Evolutionary conservation across 2,797 vertebrate species (phyloP), one percentile per base, ranked within the genome.

Genomic region (Centropyge bicolor): DNA sequence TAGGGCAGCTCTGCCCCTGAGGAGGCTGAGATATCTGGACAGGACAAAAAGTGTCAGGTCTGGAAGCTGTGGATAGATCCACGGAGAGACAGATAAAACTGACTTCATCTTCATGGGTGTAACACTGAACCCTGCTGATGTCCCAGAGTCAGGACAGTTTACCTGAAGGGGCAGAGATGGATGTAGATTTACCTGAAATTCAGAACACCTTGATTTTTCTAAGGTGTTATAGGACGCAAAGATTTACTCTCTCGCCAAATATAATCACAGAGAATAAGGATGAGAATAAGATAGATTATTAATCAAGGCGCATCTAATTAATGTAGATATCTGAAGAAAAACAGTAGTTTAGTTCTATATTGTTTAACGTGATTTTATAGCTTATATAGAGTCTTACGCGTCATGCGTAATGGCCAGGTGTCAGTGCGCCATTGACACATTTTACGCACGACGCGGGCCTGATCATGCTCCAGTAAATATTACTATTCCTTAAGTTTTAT

Each of bases 361-460:
- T 27, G 2, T 22, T 62, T 11, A 9, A 16, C 41, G 56, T 41
- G 3, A 36, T 46, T 86, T 20, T 74, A 8, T 49, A 46, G 12
- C 4, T 66, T 64, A n/a, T 59, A 24, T 11, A 45, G 3, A 17
- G 20, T 36, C 19, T 17, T 54, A 35, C 14, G 20, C 11, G 9
- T 70, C 38, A 63, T 61, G 86, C 79, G 73, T 88, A 80, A 84
- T 59, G 48, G 51, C 17, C 43, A n/a, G 11, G 3, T 59, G 45
- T 80, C 41, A 48, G 38, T 66, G 77, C 40, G 71, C 56, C 61
- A 71, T 41, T 24, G 64, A 71, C 7, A 22, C 38, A 43, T 80
- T 80, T 54, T 3, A 24, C 35, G n/a, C 74, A 73, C 46, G 6
- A 7, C n/a, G 27, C 8, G 13, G 27, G 0, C 22, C 12, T 16